Evolutionary conservation across 1,140 invertebrate genomes (phyloP).

Genomic region (Oncopeltus fasciatus): DNA sequence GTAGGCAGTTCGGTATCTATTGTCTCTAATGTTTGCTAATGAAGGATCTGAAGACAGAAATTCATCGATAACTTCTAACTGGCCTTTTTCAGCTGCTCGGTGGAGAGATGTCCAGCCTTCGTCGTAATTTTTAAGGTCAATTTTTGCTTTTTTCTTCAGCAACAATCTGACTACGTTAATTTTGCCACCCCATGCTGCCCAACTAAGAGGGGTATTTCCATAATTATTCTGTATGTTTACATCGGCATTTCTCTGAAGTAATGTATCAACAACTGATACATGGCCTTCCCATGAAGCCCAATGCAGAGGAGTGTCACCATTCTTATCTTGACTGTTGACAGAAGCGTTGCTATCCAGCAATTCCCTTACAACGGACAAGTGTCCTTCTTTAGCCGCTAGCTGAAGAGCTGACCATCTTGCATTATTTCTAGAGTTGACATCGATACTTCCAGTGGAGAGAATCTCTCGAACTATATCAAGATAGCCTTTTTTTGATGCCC

Average conservation of each 20-base stretch:
- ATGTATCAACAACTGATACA: background rate
- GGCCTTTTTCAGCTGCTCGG: background rate
- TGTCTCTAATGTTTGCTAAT: background rate
- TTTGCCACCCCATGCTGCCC: background rate
- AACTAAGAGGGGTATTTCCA: background rate
- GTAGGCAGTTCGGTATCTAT: background rate
- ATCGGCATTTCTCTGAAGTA: background rate
- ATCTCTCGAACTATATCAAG: background rate
- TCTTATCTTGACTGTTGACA: background rate
- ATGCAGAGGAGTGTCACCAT: background rate
- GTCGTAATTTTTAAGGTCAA: background rate
- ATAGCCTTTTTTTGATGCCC: background rate
- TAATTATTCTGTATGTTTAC: background rate
- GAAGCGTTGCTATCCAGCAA: background rate
- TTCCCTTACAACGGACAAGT: background rate
- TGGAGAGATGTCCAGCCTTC: background rate
- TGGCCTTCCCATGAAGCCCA: background rate
- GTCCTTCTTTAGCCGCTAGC: background rate
- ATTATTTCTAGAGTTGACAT: background rate
- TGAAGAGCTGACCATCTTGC: background rate
- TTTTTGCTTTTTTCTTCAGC: background rate
- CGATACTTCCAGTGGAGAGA: background rate
- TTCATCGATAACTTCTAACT: background rate
- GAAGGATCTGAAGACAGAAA: background rate
- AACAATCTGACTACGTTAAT: background rate